phyloP scores from a whole-genome alignment of 1,140 invertebrate species.

The Cyclina sinensis region DNA sequence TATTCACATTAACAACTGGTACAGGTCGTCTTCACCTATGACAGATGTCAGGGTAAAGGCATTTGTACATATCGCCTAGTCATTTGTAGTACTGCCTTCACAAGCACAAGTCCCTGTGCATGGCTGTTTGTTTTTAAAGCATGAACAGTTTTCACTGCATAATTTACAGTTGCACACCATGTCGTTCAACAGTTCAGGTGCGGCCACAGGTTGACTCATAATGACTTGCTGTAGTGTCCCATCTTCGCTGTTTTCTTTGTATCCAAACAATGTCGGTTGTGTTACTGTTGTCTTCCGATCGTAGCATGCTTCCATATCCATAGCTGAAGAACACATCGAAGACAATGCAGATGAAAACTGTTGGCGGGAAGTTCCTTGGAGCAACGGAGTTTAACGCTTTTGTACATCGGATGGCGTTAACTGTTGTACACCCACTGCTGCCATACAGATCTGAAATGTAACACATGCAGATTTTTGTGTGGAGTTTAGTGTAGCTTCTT shows the following conservation, averaged over 20 bases:
- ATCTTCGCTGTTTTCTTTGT: background rate
- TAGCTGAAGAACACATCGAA: constrained; percentile 27
- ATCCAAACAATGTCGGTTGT: constrained; percentile 12
- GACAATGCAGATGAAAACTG: constrained; percentile 26
- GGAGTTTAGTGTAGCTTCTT: background rate
- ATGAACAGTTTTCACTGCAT: constrained; percentile 16
- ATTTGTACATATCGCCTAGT: constrained; percentile 9
- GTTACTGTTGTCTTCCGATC: background rate
- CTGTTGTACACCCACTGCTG: no score
- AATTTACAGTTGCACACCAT: constrained; percentile 24
- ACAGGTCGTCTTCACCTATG: no score
- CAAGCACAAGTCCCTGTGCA: constrained; percentile 27
- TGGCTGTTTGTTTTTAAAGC: constrained; percentile 46
- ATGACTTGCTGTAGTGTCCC: background rate
- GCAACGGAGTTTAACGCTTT: background rate
- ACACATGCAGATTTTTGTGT: constrained; percentile 23
- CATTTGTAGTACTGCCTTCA: constrained; percentile 5
- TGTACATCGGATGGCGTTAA: background rate
- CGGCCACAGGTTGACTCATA: constrained; percentile 20
- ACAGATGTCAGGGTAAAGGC: background rate
- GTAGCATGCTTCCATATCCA: constrained; percentile 28
- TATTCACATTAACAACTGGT: no score
- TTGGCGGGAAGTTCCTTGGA: constrained; percentile 7
- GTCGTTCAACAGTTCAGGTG: constrained; percentile 29
- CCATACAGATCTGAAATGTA: background rate